Evolutionary conservation across 2,113 vertebrate genomes (phyloP).

Genomic region (Isichthys henryi): DNA sequence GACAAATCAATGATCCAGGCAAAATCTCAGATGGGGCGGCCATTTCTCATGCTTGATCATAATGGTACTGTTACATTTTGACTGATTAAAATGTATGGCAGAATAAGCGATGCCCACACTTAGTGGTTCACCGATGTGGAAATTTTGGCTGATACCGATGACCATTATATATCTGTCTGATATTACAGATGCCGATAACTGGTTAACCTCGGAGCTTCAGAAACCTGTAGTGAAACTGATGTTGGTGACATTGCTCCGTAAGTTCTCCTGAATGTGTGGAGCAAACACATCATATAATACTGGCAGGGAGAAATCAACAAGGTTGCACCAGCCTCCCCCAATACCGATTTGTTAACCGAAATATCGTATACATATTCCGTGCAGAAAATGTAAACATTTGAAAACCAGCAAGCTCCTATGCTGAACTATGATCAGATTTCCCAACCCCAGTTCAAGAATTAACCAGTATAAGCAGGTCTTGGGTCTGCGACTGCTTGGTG

Average conservation of each 20-base stretch:
- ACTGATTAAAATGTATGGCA: not conserved
- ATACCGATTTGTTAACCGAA: not conserved
- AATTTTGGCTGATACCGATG: not conserved
- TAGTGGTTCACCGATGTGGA: not conserved
- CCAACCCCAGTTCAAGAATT: no score
- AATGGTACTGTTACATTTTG: not conserved
- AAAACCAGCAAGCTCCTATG: no score
- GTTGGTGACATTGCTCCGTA: not conserved
- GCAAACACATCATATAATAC: not conserved
- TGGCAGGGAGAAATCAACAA: not conserved
- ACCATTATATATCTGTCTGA: not conserved
- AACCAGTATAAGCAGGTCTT: no score
- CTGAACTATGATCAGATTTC: no score
- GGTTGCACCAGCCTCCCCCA: not conserved
- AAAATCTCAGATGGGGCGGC: not conserved
- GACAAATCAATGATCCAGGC: constrained; percentile 12
- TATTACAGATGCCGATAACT: not conserved
- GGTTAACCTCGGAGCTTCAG: not conserved
- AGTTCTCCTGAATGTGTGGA: not conserved
- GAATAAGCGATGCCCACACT: not conserved
- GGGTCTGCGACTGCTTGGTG: no score
- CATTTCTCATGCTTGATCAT: not conserved
- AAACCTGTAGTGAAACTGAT: not conserved
- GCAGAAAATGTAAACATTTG: no score
- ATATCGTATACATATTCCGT: not conserved